These are phyloP conservation scores for Agonum fuliginosum DNA, from an alignment of 2,888 invertebrate species.

Conservation along the genomic window DNA sequence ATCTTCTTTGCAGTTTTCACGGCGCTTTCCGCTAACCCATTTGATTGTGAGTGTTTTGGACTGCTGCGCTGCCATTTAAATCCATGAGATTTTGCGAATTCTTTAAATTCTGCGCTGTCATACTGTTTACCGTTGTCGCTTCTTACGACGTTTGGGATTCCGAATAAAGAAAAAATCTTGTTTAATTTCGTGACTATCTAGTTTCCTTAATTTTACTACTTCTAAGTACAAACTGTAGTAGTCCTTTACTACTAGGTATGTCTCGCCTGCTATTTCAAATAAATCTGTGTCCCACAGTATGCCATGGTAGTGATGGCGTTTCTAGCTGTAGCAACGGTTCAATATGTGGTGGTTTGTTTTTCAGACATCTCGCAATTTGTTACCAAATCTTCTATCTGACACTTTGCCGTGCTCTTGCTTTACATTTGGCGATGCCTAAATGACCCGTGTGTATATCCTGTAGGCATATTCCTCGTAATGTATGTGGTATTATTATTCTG, in stretches of 20 bases:
- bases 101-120: constrained; percentile 10
- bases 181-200: not conserved
- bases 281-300: constrained; percentile 63
- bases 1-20: not conserved
- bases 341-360: constrained; percentile 58
- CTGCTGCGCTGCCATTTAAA: not conserved
- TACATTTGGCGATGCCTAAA: constrained; percentile 64
- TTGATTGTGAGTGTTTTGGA: not conserved
- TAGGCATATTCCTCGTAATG: constrained; percentile 60
- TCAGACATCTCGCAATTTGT: constrained; percentile 64
- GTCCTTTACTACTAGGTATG: constrained; percentile 64
- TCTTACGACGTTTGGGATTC: not conserved
- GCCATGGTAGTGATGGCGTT: constrained; percentile 63
- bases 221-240: constrained; percentile 64
- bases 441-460: constrained; percentile 63
- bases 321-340: constrained; percentile 62
- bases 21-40: not conserved
- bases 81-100: not conserved
- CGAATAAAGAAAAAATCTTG: not conserved
- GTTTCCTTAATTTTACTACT: constrained; percentile 57
- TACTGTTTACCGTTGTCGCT: constrained; percentile 6
- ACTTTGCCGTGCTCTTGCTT: constrained; percentile 61
- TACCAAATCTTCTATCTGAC: constrained; percentile 62
- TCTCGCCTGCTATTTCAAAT: constrained; percentile 62
- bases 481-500: constrained; percentile 63